Evolutionary conservation across 1,140 invertebrate species (phyloP).

Genomic region (Popillia japonica): DNA sequence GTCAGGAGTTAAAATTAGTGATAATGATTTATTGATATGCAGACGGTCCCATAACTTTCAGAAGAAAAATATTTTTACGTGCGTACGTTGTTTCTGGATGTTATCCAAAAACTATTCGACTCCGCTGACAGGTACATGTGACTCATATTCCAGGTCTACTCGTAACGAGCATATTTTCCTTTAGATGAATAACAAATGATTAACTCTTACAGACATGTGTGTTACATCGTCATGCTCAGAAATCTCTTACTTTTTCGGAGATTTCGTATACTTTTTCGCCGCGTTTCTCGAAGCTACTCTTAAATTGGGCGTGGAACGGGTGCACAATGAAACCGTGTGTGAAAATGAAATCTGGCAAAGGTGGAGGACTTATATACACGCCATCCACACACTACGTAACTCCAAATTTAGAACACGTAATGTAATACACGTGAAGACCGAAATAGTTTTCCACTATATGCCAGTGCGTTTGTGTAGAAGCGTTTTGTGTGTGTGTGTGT

Average conservation of each 20-base stretch:
- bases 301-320: neutral
- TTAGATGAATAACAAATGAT: neutral
- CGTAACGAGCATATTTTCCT: neutral
- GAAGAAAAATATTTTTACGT: conserved; percentile 1
- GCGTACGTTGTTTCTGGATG: conserved; percentile 17
- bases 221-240: neutral
- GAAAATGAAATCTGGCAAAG: conserved; percentile 46
- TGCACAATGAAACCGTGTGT: conserved; percentile 38
- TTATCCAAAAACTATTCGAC: conserved; percentile 14
- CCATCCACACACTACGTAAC: conserved; percentile 37
- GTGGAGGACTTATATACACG: conserved; percentile 34
- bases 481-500: conserved; percentile 43
- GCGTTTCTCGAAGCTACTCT: neutral
- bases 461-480: neutral
- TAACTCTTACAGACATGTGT: neutral
- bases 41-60: conserved; percentile 1
- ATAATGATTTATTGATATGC: conserved; percentile 18
- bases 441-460: conserved; percentile 55
- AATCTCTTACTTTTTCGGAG: neutral
- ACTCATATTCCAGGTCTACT: neutral
- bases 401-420: conserved; percentile 59
- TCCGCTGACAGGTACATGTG: conserved; percentile 9
- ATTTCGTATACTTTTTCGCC: neutral
- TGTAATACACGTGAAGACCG: conserved; percentile 58
- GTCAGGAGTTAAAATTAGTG: conserved; percentile 19